phyloP scores from a whole-genome alignment of 2,113 vertebrate species.

The Cromileptes altivelis region DNA sequence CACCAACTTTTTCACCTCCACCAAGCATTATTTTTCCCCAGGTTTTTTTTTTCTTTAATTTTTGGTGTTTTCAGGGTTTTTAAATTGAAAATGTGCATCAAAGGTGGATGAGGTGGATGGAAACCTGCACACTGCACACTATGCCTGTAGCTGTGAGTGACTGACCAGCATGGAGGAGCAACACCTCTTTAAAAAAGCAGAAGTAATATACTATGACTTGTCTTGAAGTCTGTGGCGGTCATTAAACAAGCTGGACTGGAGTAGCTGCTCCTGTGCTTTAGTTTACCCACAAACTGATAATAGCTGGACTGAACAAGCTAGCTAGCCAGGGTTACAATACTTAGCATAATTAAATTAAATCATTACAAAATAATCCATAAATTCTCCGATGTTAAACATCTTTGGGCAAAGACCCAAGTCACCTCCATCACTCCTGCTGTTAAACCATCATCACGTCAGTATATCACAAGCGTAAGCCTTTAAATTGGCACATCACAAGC shows the following conservation, averaged over 20 bases:
- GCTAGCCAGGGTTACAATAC: not conserved
- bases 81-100: too few relatives aligned
- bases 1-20: too few relatives aligned
- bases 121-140: too few relatives aligned
- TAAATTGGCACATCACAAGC: conserved; percentile 20
- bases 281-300: not conserved
- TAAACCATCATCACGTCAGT: conserved; percentile 34
- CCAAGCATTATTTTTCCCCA: too few relatives aligned
- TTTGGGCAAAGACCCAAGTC: conserved; percentile 6
- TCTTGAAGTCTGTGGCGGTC: not conserved
- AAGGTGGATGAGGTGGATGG: too few relatives aligned
- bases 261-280: not conserved
- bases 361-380: not conserved
- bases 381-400: not conserved
- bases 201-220: not conserved
- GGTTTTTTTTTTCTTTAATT: too few relatives aligned
- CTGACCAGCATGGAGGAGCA: too few relatives aligned
- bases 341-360: not conserved
- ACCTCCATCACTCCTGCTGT: conserved; percentile 4
- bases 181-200: not conserved
- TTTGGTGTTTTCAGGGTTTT: too few relatives aligned
- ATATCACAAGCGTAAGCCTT: not conserved
- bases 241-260: not conserved
- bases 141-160: too few relatives aligned
- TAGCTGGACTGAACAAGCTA: too few relatives aligned